A percentile compares a stretch with the other conserved stretches of the same genome.
Conservation (phyloP, 2,888 invertebrate genomes). For the Nemapogon koenigi region DNA sequence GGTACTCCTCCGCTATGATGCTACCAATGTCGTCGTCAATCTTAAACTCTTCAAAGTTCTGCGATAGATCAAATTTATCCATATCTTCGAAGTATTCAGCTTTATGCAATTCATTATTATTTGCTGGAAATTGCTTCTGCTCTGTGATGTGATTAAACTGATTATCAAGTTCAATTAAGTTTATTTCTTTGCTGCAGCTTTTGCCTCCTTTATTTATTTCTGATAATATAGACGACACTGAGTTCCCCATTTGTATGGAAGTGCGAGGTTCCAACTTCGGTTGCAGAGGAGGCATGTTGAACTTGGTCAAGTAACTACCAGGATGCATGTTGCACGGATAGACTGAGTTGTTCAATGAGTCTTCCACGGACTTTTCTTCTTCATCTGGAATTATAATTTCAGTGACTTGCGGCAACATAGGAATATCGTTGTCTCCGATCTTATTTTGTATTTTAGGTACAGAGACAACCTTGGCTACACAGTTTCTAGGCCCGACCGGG, state of each 20-base stretch:
- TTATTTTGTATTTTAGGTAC: constrained; percentile 50
- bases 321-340: constrained; percentile 31
- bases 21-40: constrained; percentile 73
- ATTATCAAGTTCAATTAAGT: constrained; percentile 48
- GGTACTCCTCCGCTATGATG: constrained; percentile 56
- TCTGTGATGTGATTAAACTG: constrained; percentile 45
- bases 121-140: constrained; percentile 23
- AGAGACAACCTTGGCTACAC: constrained; percentile 51
- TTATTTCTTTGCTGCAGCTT: constrained; percentile 48
- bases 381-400: constrained; percentile 76
- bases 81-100: constrained; percentile 57
- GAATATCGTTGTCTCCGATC: constrained; percentile 68
- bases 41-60: constrained; percentile 82
- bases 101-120: constrained; percentile 40
- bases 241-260: constrained; percentile 68
- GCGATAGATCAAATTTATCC: constrained; percentile 72
- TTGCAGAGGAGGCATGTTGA: constrained; percentile 47
- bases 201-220: constrained; percentile 63
- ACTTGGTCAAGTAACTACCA: constrained; percentile 47
- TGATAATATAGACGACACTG: constrained; percentile 65
- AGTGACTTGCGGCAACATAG: constrained; percentile 76
- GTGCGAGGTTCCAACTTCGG: constrained; percentile 55
- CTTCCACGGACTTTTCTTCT: constrained; percentile 52
- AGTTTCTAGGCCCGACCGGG: constrained; percentile 39
- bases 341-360: constrained; percentile 26